Conservation (phyloP, 2,888 invertebrate genomes). For the Linyphia triangularis region DNA sequence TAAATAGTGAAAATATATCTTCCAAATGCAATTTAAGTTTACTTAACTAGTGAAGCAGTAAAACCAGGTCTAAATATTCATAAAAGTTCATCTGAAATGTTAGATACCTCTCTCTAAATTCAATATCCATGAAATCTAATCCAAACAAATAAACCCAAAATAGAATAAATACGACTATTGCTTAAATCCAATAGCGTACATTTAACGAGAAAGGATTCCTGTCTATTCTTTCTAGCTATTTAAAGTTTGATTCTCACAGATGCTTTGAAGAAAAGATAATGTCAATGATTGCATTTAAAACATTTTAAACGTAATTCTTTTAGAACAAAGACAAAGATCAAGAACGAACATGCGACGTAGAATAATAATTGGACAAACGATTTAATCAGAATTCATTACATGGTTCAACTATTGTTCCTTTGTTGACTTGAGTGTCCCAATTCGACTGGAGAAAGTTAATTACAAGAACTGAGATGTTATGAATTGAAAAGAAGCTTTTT, state of each 20-base stretch:
- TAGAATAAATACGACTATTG: no score
- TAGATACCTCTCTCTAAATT: no score
- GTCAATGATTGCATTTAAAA: not conserved
- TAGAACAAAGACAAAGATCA: not conserved
- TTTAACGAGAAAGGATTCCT: no score
- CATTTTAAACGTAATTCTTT: not conserved
- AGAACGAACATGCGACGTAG: not conserved
- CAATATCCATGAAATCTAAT: no score
- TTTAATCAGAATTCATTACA: not conserved
- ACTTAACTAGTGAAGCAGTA: no score
- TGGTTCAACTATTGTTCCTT: not conserved
- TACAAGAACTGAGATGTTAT: not conserved
- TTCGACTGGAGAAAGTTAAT: not conserved
- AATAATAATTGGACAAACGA: constrained; percentile 9
- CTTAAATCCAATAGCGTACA: no score
- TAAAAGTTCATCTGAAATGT: no score
- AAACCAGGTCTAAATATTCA: no score
- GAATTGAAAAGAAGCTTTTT: not conserved
- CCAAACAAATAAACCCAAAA: no score
- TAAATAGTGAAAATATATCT: no score
- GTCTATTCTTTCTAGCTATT: not conserved
- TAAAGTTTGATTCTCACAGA: not conserved
- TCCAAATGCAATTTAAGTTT: no score
- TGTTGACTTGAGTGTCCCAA: not conserved
- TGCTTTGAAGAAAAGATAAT: not conserved